A percentile compares a stretch with the other conserved stretches of the same genome.
These are phyloP conservation scores for Syndactyla subalaris DNA, from an alignment of 2,797 vertebrate species.

Conservation along the genomic window DNA sequence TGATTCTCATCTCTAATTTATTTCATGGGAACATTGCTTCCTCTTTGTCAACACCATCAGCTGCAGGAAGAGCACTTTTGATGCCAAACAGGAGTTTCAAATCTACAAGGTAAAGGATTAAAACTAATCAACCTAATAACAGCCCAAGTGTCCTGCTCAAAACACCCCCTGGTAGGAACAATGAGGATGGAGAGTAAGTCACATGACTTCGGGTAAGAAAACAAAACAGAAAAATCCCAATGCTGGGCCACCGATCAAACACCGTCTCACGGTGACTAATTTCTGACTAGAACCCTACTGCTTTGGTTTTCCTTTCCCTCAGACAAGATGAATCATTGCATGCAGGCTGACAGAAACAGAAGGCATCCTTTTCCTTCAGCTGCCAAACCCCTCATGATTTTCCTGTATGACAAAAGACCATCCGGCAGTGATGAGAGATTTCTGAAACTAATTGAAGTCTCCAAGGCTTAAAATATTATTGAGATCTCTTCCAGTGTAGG, in stretches of 20 bases:
- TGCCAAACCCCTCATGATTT: conserved; percentile 37
- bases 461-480: background rate
- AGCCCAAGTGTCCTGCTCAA: background rate
- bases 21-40: background rate
- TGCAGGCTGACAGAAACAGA: conserved; percentile 42
- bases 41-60: background rate
- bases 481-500: background rate
- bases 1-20: background rate
- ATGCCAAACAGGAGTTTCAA: background rate
- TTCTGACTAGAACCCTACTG: conserved; percentile 63
- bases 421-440: background rate
- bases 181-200: conserved; percentile 31
- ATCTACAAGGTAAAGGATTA: background rate
- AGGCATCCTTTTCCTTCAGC: conserved; percentile 37
- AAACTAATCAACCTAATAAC: background rate
- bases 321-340: conserved; percentile 56
- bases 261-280: conserved; percentile 34
- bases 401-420: conserved; percentile 22
- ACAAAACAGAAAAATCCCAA: conserved; percentile 48
- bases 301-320: conserved; percentile 67
- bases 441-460: background rate
- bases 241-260: background rate
- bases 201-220: conserved; percentile 41
- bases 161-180: background rate
- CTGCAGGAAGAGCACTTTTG: background rate